A percentile compares a stretch with the other conserved stretches of the same genome.
phyloP scores from a whole-genome alignment of 2,113 vertebrate species.

The Tetrax tetrax region DNA sequence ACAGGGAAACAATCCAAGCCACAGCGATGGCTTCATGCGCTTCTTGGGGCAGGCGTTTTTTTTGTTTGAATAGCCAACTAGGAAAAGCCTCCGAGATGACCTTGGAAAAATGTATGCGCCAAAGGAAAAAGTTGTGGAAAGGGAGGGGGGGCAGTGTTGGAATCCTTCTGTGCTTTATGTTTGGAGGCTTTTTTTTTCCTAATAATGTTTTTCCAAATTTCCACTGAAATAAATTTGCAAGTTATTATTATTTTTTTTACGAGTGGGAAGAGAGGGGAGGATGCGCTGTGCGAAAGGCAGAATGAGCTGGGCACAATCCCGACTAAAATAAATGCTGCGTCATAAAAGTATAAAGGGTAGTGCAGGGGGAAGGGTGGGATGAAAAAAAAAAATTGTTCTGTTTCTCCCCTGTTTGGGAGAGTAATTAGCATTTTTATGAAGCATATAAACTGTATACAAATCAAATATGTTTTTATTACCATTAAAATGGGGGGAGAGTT shows the following conservation, averaged over 20 bases:
- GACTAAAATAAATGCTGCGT: constrained; percentile 32
- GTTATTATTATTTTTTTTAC: background rate
- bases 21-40: constrained; percentile 62
- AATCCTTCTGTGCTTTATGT: background rate
- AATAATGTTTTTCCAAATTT: constrained; percentile 30
- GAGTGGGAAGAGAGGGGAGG: constrained; percentile 26
- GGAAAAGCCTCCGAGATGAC: constrained; percentile 73
- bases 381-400: background rate
- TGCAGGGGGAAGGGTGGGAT: constrained; percentile 3
- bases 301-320: background rate
- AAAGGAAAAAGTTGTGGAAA: constrained; percentile 62
- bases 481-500: background rate
- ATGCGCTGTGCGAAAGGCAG: background rate
- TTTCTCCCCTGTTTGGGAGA: background rate
- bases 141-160: background rate
- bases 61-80: constrained; percentile 63
- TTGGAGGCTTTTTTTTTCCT: background rate
- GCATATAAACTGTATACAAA: background rate
- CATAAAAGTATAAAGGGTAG: constrained; percentile 23
- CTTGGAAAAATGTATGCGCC: constrained; percentile 71
- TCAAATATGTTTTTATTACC: constrained; percentile 17
- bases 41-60: constrained; percentile 4
- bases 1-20: constrained; percentile 74
- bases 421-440: constrained; percentile 35
- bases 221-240: constrained; percentile 42